A percentile compares a stretch with the other conserved stretches of the same genome.
These are phyloP conservation scores for Bovichtus diacanthus DNA, from an alignment of 2,797 vertebrate genomes.

Conservation along the genomic window DNA sequence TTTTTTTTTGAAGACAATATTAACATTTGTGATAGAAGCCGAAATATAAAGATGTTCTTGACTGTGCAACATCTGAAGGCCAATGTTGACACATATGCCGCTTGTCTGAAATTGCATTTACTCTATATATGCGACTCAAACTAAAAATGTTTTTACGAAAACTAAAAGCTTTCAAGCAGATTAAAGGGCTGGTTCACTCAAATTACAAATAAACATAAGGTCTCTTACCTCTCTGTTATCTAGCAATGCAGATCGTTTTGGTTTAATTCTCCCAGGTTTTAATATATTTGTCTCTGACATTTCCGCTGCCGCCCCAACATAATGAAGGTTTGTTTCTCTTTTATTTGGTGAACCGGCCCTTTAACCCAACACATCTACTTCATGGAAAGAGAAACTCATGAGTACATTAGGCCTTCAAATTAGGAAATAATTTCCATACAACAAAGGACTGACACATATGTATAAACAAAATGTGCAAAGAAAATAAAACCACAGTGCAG, in stretches of 20 bases:
- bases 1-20: neutral
- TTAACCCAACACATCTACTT: neutral
- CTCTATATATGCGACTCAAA: neutral
- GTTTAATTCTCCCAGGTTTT: neutral
- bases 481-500: neutral
- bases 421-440: neutral
- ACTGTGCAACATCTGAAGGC: constrained; percentile 6
- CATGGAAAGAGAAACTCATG: neutral
- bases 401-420: neutral
- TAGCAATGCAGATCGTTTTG: neutral
- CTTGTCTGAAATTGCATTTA: neutral
- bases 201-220: neutral
- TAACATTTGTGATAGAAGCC: neutral
- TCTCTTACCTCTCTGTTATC: neutral
- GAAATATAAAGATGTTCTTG: neutral
- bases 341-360: neutral
- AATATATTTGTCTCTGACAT: neutral
- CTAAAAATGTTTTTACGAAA: neutral
- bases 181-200: constrained; percentile 11
- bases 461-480: constrained; percentile 36
- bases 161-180: neutral
- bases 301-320: neutral
- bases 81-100: neutral
- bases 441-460: constrained; percentile 5
- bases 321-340: neutral